Percentiles rank a stretch among this genome's conserved stretches.
Conservation (phyloP, 1,140 invertebrate genomes). For the Drosophila leontia region DNA sequence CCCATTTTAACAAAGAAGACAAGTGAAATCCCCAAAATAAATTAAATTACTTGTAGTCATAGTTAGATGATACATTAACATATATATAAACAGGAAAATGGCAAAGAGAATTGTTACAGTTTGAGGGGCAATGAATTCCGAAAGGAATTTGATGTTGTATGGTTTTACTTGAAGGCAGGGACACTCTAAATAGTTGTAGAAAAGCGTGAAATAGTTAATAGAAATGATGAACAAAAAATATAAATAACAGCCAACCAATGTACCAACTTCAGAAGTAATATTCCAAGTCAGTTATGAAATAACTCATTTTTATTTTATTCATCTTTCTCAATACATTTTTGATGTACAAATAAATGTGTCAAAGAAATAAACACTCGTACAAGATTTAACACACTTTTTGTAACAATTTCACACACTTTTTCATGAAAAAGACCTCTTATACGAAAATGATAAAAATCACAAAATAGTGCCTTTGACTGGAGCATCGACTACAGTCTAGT, state of each 20-base stretch:
- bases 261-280: conserved; percentile 21
- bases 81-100: conserved; percentile 6
- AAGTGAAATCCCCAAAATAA: neutral
- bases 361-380: conserved; percentile 2
- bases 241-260: conserved; percentile 25
- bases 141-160: conserved; percentile 42
- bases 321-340: neutral
- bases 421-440: conserved; percentile 21
- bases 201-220: conserved; percentile 58
- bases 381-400: conserved; percentile 9
- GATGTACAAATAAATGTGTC: conserved; percentile 36
- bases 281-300: conserved; percentile 12
- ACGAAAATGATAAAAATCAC: conserved; percentile 39
- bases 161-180: conserved; percentile 71
- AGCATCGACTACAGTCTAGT: conserved; percentile 20
- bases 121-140: conserved; percentile 13
- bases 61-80: conserved; percentile 19
- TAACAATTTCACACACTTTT: conserved; percentile 13
- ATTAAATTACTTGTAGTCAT: conserved; percentile 10
- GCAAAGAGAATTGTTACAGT: conserved; percentile 60
- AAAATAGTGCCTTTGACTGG: conserved; percentile 79
- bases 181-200: conserved; percentile 71
- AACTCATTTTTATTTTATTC: neutral
- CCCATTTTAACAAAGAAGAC: conserved; percentile 27
- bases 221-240: neutral